Evolutionary conservation across 1,140 invertebrate genomes (phyloP).

Genomic region (Ceratina japonica): DNA sequence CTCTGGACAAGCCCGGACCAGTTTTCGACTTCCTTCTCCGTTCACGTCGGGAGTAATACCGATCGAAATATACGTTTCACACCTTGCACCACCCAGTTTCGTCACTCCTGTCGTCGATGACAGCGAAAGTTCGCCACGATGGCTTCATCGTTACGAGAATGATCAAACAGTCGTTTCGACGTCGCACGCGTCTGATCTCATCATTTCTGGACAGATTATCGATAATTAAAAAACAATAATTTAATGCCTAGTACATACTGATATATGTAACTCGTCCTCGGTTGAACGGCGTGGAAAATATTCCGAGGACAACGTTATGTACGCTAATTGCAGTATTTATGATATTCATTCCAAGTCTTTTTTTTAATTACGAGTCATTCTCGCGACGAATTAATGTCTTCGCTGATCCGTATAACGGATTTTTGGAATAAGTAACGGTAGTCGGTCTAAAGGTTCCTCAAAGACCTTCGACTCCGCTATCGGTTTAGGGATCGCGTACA

Average conservation of each 20-base stretch:
- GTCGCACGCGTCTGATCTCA: neutral
- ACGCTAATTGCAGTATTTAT: neutral
- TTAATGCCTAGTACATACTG: neutral
- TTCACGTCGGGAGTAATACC: neutral
- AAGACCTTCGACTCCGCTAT: constrained; percentile 10
- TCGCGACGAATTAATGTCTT: neutral
- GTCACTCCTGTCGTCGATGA: constrained; percentile 36
- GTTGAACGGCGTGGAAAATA: constrained; percentile 37
- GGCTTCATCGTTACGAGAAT: constrained; percentile 24
- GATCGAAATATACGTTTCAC: constrained; percentile 29
- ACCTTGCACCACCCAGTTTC: constrained; percentile 53
- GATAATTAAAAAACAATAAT: neutral
- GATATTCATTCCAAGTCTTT: neutral
- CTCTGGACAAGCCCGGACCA: neutral
- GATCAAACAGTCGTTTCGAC: constrained; percentile 10
- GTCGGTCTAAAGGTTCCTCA: neutral
- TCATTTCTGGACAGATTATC: neutral
- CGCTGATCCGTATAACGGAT: neutral
- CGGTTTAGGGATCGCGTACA: neutral
- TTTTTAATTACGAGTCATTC: neutral
- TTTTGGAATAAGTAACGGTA: constrained; percentile 5
- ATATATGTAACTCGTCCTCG: constrained; percentile 1
- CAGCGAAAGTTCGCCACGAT: constrained; percentile 52
- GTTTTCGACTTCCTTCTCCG: constrained; percentile 2
- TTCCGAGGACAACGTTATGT: constrained; percentile 22